These are phyloP conservation scores for Atethmia centrago DNA, from an alignment of 2,888 invertebrate genomes.

Conservation along the genomic window DNA sequence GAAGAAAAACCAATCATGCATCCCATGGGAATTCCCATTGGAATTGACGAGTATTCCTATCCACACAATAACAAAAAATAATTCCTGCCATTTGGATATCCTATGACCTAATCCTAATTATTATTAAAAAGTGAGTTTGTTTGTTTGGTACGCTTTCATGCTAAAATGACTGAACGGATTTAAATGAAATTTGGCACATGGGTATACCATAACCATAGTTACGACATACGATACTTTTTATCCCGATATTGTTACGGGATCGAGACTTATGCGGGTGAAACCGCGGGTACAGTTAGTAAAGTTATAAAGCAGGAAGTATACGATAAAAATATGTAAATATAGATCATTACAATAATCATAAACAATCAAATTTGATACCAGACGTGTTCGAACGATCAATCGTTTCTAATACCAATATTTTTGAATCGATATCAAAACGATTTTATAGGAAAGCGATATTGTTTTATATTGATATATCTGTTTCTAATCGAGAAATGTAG, in stretches of 20 bases:
- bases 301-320: slow-evolving; percentile 54
- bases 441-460: slow-evolving; percentile 46
- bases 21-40: neutral
- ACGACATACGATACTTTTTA: too few relatives aligned
- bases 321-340: slow-evolving; percentile 60
- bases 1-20: neutral
- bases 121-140: too few relatives aligned
- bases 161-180: too few relatives aligned
- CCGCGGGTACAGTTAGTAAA: slow-evolving; percentile 1
- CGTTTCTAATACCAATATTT: slow-evolving; percentile 49
- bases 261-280: too few relatives aligned
- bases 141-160: too few relatives aligned
- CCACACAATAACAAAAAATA: slow-evolving; percentile 29
- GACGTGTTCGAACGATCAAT: slow-evolving; percentile 31
- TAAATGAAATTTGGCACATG: too few relatives aligned
- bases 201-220: too few relatives aligned
- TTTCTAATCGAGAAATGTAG: slow-evolving; percentile 66
- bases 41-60: slow-evolving; percentile 1
- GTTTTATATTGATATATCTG: slow-evolving; percentile 59
- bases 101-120: neutral
- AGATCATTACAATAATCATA: slow-evolving; percentile 59
- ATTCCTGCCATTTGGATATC: slow-evolving; percentile 24
- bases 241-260: too few relatives aligned
- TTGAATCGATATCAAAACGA: slow-evolving; percentile 49
- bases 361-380: slow-evolving; percentile 58